phyloP scores from a whole-genome alignment of 2,113 vertebrate genomes.

The Scomber japonicus region DNA sequence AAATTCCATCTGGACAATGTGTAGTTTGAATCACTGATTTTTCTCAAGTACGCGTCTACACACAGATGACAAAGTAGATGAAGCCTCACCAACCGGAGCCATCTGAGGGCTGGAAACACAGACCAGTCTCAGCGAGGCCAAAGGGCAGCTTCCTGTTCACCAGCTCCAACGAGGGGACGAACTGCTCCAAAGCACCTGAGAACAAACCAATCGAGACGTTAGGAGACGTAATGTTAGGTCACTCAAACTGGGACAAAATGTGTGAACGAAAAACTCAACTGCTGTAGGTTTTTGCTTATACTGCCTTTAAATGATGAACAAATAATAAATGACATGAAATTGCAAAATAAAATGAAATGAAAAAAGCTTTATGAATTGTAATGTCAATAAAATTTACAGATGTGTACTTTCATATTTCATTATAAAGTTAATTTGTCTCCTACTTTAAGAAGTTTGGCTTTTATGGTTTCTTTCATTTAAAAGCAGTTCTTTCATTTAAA shows the following conservation, averaged over 20 bases:
- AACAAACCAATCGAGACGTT: conserved; percentile 3
- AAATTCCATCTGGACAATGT: neutral
- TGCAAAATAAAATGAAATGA: too few relatives aligned
- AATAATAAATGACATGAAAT: too few relatives aligned
- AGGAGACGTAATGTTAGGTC: too few relatives aligned
- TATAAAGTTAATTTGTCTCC: too few relatives aligned
- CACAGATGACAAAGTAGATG: neutral
- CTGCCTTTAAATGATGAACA: too few relatives aligned
- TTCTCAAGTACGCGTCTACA: neutral
- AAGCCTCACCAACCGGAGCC: conserved; percentile 80
- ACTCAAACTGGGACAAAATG: neutral
- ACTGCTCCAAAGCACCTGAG: conserved; percentile 90
- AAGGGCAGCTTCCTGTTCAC: conserved; percentile 91
- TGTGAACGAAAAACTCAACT: neutral
- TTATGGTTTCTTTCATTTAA: too few relatives aligned
- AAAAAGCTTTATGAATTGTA: too few relatives aligned
- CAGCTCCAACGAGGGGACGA: conserved; percentile 87
- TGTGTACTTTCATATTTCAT: too few relatives aligned
- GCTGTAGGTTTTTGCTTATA: too few relatives aligned
- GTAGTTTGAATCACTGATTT: neutral
- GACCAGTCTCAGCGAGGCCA: conserved; percentile 91
- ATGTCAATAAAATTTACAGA: too few relatives aligned
- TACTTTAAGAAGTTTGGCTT: too few relatives aligned
- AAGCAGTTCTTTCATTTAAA: too few relatives aligned
- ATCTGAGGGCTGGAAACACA: conserved; percentile 87